phyloP scores from a whole-genome alignment of 2,888 invertebrate genomes.

The Patella caerulea region DNA sequence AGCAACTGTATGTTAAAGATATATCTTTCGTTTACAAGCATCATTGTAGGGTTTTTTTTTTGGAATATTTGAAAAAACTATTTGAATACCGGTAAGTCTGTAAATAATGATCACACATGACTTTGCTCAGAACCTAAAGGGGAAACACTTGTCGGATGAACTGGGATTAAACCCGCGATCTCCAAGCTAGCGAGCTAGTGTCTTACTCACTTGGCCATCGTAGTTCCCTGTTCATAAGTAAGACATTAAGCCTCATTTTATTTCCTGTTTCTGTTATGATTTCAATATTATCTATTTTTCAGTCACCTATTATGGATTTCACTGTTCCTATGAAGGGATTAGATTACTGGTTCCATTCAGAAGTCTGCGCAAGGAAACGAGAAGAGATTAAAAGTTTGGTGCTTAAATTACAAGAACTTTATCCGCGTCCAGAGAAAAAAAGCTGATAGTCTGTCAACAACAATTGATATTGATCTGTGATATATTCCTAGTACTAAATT shows the following conservation, averaged over 20 bases:
- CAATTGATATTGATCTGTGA: no score
- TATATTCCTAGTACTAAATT: no score
- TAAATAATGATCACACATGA: no score
- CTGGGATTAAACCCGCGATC: no score
- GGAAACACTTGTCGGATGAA: no score
- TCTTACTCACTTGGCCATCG: no score
- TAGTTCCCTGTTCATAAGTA: no score
- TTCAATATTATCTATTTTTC: conserved; percentile 61
- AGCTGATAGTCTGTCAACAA: no score
- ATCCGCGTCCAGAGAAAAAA: not conserved
- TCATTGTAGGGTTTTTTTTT: conserved; percentile 15
- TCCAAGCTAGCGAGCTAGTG: no score
- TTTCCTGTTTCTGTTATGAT: no score
- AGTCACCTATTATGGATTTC: conserved; percentile 88
- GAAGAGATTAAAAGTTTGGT: conserved; percentile 88
- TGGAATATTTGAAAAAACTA: not conserved
- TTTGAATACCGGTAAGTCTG: not conserved
- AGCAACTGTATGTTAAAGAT: not conserved
- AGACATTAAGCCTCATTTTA: no score
- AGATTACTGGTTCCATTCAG: conserved; percentile 88
- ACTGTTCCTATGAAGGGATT: conserved; percentile 86
- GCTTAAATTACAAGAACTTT: conserved; percentile 77
- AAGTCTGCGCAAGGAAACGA: conserved; percentile 86
- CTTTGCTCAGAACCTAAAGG: no score
- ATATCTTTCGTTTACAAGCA: conserved; percentile 4